Conservation (phyloP, 2,797 vertebrate genomes). For the Propithecus perrieri region DNA sequence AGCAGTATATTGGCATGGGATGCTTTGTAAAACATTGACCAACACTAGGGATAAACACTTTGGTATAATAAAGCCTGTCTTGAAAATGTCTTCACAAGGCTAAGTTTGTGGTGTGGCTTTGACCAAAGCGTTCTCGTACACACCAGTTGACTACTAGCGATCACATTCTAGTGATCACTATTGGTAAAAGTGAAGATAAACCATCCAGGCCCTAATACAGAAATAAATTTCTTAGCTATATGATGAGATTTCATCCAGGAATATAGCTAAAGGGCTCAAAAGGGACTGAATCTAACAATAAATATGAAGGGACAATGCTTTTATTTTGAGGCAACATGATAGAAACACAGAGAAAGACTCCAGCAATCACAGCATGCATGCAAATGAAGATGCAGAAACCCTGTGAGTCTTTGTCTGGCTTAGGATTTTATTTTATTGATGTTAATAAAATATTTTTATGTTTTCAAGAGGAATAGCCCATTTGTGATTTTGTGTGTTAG, state of each 20-base stretch:
- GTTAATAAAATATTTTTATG: neutral
- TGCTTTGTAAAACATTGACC: neutral
- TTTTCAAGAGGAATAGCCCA: neutral
- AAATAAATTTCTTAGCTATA: neutral
- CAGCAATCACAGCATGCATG: rapidly evolving
- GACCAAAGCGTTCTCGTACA: neutral
- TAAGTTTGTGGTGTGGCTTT: no score
- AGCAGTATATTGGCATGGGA: neutral
- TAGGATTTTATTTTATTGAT: neutral
- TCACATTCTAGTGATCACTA: neutral
- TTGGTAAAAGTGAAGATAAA: neutral
- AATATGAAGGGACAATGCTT: neutral
- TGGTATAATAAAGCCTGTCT: no score
- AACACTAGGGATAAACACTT: neutral
- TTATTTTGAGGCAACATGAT: neutral
- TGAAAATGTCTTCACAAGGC: neutral
- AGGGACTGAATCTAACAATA: neutral
- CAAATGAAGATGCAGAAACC: neutral
- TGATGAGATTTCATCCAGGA: neutral
- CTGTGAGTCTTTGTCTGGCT: neutral
- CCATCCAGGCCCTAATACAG: neutral
- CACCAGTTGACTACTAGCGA: no score
- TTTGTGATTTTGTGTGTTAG: neutral
- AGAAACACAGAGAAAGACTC: neutral
- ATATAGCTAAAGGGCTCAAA: neutral